These are phyloP conservation scores for Bagarius yarrelli DNA, from an alignment of 2,113 vertebrate genomes.

Conservation along the genomic window DNA sequence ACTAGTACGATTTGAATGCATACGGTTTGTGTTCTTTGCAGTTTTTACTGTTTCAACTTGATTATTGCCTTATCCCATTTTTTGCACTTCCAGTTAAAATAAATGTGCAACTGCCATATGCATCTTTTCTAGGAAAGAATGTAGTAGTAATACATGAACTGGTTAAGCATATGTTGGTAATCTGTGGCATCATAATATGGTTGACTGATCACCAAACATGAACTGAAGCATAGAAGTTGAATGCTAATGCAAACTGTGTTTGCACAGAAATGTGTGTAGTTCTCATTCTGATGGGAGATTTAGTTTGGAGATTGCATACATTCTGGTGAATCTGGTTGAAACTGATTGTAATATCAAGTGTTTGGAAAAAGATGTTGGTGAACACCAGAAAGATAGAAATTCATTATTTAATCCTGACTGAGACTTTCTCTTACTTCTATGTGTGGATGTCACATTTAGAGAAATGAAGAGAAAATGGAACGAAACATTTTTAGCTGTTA, in stretches of 20 bases:
- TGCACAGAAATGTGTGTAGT: no score
- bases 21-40: neutral
- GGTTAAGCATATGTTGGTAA: neutral
- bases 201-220: neutral
- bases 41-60: no score
- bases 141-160: neutral
- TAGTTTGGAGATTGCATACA: neutral
- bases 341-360: neutral
- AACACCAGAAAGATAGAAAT: conserved; percentile 3
- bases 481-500: neutral
- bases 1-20: neutral
- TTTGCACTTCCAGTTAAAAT: no score
- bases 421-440: neutral
- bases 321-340: neutral
- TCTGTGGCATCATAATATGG: neutral
- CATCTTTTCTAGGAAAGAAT: neutral
- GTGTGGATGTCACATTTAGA: neutral
- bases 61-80: neutral
- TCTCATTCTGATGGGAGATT: no score
- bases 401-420: neutral
- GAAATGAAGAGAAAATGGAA: no score
- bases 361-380: neutral
- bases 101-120: neutral
- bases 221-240: neutral
- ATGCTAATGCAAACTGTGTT: neutral